Conservation (phyloP, 2,797 vertebrate genomes). For the Protosalanx chinensis region DNA sequence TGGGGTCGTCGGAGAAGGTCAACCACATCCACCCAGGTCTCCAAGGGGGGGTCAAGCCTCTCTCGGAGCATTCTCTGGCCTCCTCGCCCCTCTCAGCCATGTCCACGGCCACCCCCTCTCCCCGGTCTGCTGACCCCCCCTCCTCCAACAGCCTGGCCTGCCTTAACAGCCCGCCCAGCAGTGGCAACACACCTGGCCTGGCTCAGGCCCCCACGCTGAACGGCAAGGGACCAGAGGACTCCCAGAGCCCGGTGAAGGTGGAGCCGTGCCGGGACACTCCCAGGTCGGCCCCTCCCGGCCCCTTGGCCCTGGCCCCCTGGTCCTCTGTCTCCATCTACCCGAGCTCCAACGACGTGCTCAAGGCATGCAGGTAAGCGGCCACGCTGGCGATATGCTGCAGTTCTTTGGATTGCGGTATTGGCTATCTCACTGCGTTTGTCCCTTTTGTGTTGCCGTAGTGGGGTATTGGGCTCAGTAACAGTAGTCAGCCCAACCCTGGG, state of each 20-base stretch:
- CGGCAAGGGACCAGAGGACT: constrained; percentile 86
- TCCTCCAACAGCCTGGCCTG: constrained; percentile 87
- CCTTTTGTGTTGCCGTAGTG: background rate
- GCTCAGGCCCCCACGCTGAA: constrained; percentile 79
- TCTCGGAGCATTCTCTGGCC: constrained; percentile 78
- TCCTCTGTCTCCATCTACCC: constrained; percentile 96
- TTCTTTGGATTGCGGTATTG: background rate
- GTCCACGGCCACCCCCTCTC: constrained; percentile 85
- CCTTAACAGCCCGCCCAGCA: constrained; percentile 83
- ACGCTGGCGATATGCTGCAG: background rate
- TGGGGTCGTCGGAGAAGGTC: constrained; percentile 83
- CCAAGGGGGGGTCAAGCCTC: constrained; percentile 78
- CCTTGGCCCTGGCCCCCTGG: constrained; percentile 79
- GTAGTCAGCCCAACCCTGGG: background rate
- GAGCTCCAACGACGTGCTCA: constrained; percentile 94
- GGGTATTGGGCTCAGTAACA: background rate
- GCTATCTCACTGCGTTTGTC: background rate
- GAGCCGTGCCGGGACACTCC: constrained; percentile 75
- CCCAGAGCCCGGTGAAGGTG: constrained; percentile 84
- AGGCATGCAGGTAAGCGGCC: constrained; percentile 89
- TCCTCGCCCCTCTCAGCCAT: constrained; percentile 88
- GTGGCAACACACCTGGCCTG: constrained; percentile 69
- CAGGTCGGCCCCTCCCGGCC: constrained; percentile 71
- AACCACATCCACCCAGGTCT: constrained; percentile 91
- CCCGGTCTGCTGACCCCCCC: constrained; percentile 83